Evolutionary conservation across 2,888 invertebrate species (phyloP).

Genomic region (Maniola hyperantus): DNA sequence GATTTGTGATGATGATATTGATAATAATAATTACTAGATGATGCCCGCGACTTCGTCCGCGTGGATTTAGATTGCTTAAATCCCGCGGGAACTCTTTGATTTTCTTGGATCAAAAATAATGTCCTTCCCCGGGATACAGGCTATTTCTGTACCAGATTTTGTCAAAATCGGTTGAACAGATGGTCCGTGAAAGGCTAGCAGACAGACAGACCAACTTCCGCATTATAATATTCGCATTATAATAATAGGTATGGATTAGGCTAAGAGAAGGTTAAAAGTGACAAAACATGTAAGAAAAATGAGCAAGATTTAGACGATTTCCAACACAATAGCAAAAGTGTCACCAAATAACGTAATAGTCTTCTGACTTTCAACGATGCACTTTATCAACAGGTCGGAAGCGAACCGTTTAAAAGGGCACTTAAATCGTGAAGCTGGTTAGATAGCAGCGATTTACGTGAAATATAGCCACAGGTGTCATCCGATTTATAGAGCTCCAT

Average conservation of each 20-base stretch:
- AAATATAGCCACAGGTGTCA: constrained; percentile 60
- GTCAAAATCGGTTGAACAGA: no score
- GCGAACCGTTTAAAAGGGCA: constrained; percentile 66
- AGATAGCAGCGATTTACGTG: constrained; percentile 69
- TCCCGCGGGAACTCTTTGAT: no score
- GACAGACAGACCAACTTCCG: no score
- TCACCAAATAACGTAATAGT: constrained; percentile 26
- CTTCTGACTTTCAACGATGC: constrained; percentile 43
- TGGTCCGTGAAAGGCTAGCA: no score
- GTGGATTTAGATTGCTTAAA: no score
- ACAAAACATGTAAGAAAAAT: not conserved
- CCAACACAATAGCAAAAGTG: constrained; percentile 5
- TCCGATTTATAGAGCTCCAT: constrained; percentile 62
- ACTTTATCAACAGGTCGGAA: constrained; percentile 64
- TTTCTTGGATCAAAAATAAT: no score
- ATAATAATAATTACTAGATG: no score
- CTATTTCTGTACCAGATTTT: no score
- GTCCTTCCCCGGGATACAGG: no score
- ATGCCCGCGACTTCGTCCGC: no score
- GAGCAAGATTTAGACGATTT: not conserved
- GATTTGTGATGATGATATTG: no score
- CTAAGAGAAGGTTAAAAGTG: not conserved
- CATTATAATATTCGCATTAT: no score
- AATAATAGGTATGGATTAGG: not conserved
- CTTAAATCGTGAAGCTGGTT: constrained; percentile 71